Percentiles rank a stretch among this genome's conserved stretches.
phyloP scores from a whole-genome alignment of 2,113 vertebrate species.

The Cochlearius cochlearius region DNA sequence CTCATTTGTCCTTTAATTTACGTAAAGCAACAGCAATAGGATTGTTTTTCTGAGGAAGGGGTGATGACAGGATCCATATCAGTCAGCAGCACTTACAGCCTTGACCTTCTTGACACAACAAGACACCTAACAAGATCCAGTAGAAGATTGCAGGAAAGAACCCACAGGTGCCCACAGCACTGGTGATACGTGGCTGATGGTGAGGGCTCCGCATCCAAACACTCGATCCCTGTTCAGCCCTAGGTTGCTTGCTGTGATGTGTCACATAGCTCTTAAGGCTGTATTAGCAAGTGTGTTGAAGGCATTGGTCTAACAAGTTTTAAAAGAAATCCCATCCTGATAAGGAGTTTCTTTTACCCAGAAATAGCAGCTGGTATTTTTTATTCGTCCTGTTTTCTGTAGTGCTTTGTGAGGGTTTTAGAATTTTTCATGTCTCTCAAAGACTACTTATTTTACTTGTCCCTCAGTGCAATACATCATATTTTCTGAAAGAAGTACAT shows the following conservation, averaged over 20 bases:
- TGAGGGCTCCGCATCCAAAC: background rate
- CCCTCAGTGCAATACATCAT: background rate
- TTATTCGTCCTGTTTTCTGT: background rate
- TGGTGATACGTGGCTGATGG: background rate
- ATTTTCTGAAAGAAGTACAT: constrained; percentile 48
- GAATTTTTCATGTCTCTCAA: background rate
- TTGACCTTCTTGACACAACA: background rate
- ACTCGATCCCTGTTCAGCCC: background rate
- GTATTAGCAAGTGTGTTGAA: background rate
- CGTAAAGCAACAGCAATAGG: background rate
- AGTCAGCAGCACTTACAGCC: background rate
- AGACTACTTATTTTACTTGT: background rate
- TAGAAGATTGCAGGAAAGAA: background rate
- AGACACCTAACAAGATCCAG: background rate
- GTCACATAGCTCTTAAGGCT: background rate
- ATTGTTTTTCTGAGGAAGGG: background rate
- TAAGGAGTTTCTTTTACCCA: background rate
- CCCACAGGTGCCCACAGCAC: background rate
- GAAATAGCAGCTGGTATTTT: background rate
- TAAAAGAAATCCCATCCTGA: background rate
- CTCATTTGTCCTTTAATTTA: background rate
- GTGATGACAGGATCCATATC: background rate
- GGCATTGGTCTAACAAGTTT: background rate
- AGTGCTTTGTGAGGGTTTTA: constrained; percentile 23
- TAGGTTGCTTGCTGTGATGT: background rate